Base-by-base conservation (phyloP, 2,888 invertebrate genomes). In the Ochropleura plecta region DNA sequence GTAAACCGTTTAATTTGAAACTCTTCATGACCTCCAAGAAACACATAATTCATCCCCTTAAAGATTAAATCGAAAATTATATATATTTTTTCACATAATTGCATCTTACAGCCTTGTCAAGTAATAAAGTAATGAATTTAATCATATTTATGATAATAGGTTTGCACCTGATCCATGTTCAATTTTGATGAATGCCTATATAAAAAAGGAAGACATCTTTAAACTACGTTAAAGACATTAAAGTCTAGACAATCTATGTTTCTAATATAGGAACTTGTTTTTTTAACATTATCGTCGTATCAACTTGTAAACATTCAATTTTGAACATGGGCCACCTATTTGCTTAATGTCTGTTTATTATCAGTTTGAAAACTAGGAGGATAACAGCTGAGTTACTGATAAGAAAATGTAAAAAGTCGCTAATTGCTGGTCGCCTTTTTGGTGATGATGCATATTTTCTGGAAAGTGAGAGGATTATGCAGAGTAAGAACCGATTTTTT, bases 41-140 rank as follows among this genome's bases (percentile, higher is more conserved):
- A 20, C 12, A 0, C 65, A 81, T 73, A 57, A 71, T 66, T 81
- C 57, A 71, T 79, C 18, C n/a, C 46, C 20, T 18, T 42, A 69
- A 70, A 82, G 77, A 77, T 80, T 62, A 73, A 62, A 70, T 77
- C 57, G 64, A 73, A 73, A 77, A 79, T 76, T 60, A 57, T 72
- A 72, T 72, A 72, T 65, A 18, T 30, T 64, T 69, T 73, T 59
- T 49, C n/a, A 80, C 49, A 73, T 82, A 80, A 82, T 83, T 82
- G 70, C 65, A 71, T 72, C 80, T 83, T 83, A 83, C 84, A 73
- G 18, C 62, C 84, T 68, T 80, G 82, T 82, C 77, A 83, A 69
- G 83, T 85, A 80, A 77, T 85, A 80, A 80, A 85, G 80, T 82
- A 72, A 82, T 84, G 79, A 74, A 79, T 84, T 80, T 73, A 71